A percentile compares a stretch with the other conserved stretches of the same genome.
Conservation (phyloP, 37 sponge, comb jelly and placozoan species). For the Diacarnus erythraeanus region DNA sequence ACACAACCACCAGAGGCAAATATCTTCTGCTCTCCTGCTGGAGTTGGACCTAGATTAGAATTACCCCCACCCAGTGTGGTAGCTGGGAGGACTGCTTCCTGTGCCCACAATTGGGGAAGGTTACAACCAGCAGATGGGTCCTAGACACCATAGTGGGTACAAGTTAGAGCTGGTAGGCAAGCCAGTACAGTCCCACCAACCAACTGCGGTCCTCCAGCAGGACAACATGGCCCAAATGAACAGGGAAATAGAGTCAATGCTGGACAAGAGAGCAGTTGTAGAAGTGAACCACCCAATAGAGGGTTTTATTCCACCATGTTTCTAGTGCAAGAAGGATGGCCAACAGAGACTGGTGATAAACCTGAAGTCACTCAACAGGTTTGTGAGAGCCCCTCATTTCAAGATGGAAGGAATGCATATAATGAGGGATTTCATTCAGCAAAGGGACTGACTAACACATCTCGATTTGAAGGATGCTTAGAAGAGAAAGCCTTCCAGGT, state of each 20-base stretch:
- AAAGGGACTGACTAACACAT: background rate
- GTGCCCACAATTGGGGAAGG: too few species aligned
- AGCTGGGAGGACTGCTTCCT: too few species aligned
- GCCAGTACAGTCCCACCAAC: too few species aligned
- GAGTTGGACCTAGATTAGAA: too few species aligned
- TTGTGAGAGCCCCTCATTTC: background rate
- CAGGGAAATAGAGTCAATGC: background rate
- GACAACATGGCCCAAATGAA: too few species aligned
- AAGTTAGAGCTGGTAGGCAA: too few species aligned
- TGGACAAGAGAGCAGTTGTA: background rate
- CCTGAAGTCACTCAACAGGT: background rate
- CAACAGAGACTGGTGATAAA: background rate
- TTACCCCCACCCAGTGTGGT: too few species aligned
- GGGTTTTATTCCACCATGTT: constrained; percentile 7
- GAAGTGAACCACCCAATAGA: background rate
- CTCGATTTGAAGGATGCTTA: constrained; percentile 8
- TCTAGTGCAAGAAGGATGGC: constrained; percentile 4
- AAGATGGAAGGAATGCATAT: background rate
- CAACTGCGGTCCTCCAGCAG: too few species aligned
- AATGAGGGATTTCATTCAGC: constrained; percentile 16
- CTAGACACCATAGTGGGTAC: too few species aligned
- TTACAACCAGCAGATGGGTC: too few species aligned
- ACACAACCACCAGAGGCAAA: too few species aligned
- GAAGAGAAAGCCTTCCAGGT: constrained; percentile 13
- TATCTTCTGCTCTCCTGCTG: too few species aligned